These are phyloP conservation scores for Lepus timidus DNA, from an alignment of 2,113 vertebrate species.

Conservation along the genomic window DNA sequence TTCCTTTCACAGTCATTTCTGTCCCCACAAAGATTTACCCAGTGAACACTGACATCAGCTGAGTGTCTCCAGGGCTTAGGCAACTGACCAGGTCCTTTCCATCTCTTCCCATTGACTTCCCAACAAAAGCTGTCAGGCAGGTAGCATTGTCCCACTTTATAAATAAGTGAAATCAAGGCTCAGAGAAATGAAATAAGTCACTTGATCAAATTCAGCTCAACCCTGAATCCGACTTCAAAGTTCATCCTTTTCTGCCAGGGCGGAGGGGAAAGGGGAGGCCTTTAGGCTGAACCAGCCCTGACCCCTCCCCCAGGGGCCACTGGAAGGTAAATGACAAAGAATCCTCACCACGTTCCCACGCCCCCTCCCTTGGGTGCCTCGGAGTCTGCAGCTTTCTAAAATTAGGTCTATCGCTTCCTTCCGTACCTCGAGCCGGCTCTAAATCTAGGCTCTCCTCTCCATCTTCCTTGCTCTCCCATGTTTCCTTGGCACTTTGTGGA, in stretches of 20 bases:
- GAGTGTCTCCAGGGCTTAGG: too few relatives aligned
- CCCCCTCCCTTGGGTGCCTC: conserved; percentile 61
- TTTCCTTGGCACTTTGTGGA: conserved; percentile 68
- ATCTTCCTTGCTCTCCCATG: conserved; percentile 69
- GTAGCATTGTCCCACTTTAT: background rate
- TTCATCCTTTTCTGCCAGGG: background rate
- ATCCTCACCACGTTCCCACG: conserved; percentile 13
- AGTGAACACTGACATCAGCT: background rate
- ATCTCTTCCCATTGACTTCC: background rate
- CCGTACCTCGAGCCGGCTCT: conserved; percentile 82
- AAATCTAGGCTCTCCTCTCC: conserved; percentile 80
- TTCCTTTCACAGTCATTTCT: background rate
- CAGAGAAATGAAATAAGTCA: background rate
- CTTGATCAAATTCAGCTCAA: background rate
- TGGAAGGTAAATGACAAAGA: conserved; percentile 27
- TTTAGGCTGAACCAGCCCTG: background rate
- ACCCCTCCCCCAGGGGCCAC: background rate
- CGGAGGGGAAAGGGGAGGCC: background rate
- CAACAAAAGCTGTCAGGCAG: background rate
- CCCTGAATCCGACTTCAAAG: background rate
- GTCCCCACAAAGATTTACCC: background rate
- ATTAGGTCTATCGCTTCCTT: conserved; percentile 83
- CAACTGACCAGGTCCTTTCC: background rate
- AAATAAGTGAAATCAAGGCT: background rate
- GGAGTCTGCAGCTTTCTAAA: conserved; percentile 83